A percentile compares a stretch with the other conserved stretches of the same genome.
phyloP scores from a whole-genome alignment of 2,888 invertebrate genomes.

The Drosophila macrospina region DNA sequence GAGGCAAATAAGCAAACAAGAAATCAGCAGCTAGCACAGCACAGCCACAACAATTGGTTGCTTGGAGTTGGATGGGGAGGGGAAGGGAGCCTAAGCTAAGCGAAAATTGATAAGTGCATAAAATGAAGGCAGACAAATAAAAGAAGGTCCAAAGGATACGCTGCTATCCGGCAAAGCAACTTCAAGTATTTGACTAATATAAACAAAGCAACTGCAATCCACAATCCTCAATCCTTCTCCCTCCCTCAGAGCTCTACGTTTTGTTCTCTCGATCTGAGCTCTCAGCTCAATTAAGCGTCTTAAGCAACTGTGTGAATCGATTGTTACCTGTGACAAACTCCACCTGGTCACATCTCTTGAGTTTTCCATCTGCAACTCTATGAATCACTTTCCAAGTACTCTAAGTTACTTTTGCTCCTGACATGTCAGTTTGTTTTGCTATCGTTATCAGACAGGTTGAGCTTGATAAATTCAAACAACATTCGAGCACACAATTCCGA shows the following conservation, averaged over 20 bases:
- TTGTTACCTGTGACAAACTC: constrained; percentile 36
- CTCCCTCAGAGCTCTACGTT: background rate
- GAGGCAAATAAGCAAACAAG: constrained; percentile 77
- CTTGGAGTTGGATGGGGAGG: constrained; percentile 8
- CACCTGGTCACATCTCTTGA: constrained; percentile 18
- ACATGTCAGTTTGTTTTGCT: constrained; percentile 50
- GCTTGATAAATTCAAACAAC: constrained; percentile 42
- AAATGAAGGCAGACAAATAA: constrained; percentile 45
- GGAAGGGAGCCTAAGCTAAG: constrained; percentile 38
- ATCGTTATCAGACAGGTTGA: constrained; percentile 54
- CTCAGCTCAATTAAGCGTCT: constrained; percentile 42
- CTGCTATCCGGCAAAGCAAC: constrained; percentile 17
- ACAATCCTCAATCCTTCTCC: background rate
- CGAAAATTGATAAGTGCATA: constrained; percentile 73
- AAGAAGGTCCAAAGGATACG: constrained; percentile 33
- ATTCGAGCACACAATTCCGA: constrained; percentile 27
- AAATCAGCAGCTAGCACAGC: constrained; percentile 56
- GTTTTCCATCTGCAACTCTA: background rate
- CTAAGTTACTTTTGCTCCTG: constrained; percentile 15
- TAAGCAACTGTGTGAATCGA: constrained; percentile 34
- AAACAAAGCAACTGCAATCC: constrained; percentile 45
- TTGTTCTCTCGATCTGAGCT: background rate
- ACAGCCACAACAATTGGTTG: constrained; percentile 32
- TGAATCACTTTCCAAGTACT: constrained; percentile 25
- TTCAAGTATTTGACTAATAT: constrained; percentile 55